Evolutionary conservation across 1,140 invertebrate species (phyloP).

Genomic region (Copidosoma floridanum): DNA sequence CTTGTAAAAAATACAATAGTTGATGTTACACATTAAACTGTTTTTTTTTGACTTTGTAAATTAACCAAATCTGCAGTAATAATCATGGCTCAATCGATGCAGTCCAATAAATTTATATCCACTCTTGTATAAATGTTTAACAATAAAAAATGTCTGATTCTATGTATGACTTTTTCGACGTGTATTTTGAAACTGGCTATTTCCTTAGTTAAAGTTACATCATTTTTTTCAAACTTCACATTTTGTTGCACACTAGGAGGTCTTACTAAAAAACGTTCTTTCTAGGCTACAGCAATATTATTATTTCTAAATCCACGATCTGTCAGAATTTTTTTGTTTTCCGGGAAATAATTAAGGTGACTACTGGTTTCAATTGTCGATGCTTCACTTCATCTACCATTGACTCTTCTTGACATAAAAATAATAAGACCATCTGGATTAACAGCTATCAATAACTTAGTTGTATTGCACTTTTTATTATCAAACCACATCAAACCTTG

Average conservation of each 20-base stretch:
- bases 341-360: slow-evolving; percentile 34
- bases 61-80: slow-evolving; percentile 40
- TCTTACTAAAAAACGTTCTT: slow-evolving; percentile 37
- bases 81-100: slow-evolving; percentile 36
- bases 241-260: slow-evolving; percentile 44
- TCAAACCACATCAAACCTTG: slow-evolving; percentile 51
- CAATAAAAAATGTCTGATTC: slow-evolving; percentile 44
- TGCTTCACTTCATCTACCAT: slow-evolving; percentile 45
- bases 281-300: too few relatives aligned
- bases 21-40: too few relatives aligned
- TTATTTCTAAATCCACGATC: too few relatives aligned
- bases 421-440: slow-evolving; percentile 50
- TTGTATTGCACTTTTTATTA: slow-evolving; percentile 51
- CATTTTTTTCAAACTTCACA: too few relatives aligned
- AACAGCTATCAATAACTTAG: slow-evolving; percentile 49
- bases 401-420: slow-evolving; percentile 47
- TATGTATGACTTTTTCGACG: slow-evolving; percentile 45
- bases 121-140: slow-evolving; percentile 42
- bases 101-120: slow-evolving; percentile 32
- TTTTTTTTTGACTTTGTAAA: slow-evolving; percentile 33
- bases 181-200: slow-evolving; percentile 49
- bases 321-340: slow-evolving; percentile 10
- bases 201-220: slow-evolving; percentile 42
- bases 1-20: too few relatives aligned
- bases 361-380: slow-evolving; percentile 37